Conservation (phyloP, 2,113 vertebrate species). For the Hystrix cristata region DNA sequence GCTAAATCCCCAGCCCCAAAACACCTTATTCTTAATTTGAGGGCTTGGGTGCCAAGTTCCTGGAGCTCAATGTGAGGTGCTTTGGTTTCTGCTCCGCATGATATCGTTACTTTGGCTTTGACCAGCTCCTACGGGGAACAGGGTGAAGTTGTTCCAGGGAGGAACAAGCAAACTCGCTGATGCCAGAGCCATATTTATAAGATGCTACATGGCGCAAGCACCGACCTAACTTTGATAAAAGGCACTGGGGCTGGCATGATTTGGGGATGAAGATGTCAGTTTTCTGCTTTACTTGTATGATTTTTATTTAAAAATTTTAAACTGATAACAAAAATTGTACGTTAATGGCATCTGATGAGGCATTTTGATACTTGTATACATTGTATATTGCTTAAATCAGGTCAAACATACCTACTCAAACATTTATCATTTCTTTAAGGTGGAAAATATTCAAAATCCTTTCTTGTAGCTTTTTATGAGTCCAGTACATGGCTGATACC, state of each 20-base stretch:
- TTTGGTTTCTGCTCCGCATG: background rate
- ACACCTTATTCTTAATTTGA: background rate
- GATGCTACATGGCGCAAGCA: fast-evolving
- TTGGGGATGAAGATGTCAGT: background rate
- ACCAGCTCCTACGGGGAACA: too few relatives aligned
- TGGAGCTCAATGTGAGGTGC: background rate
- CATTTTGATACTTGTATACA: background rate
- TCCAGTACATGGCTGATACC: background rate
- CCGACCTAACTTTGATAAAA: background rate
- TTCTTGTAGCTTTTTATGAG: background rate
- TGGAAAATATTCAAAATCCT: background rate
- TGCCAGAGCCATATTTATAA: background rate
- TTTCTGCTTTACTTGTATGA: background rate
- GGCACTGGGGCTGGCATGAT: background rate
- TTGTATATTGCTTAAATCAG: background rate
- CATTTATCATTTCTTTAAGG: background rate
- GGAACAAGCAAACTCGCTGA: background rate
- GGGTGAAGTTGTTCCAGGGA: too few relatives aligned
- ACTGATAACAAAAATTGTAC: too few relatives aligned
- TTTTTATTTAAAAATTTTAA: background rate
- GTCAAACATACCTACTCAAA: background rate
- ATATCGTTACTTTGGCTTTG: too few relatives aligned
- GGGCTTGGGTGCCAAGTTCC: background rate
- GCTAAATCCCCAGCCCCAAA: too few relatives aligned
- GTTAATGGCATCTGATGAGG: background rate